Base-by-base conservation (phyloP, 2,113 vertebrate species). In the Rhabdornis inornatus region DNA sequence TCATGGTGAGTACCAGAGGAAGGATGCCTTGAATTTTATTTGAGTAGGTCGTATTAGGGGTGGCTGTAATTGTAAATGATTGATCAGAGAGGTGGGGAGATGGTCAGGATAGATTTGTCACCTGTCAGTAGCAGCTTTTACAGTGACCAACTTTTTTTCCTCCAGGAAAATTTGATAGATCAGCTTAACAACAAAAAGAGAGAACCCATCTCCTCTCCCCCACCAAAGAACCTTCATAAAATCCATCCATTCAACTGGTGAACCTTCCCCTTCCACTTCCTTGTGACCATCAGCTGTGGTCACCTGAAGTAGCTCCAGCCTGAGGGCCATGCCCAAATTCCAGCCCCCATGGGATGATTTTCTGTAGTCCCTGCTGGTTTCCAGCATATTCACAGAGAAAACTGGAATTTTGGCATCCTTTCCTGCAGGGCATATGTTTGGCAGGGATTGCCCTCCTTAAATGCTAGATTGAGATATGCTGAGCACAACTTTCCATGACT, bases 241-340 rank as follows among this genome's bases (percentile, higher is more conserved):
- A 78, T 10, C 28, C 10, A 0, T 30, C 8, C 15, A 39, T 47
- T 40, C 49, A 64, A 2, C 5, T 40, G 24, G 10, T 60, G 27
- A 71, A 19, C 37, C 8, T 17, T 17, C 4, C 3, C 3, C 7
- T 0, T 11, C 28, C 0, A 4, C 15, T 40, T 75, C 27, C 0
- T 1, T 27, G 33, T 8, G 7, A 15, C 37, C 40, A 57, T 56
- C 79, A 93, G 33, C 47, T 75, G 7, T 19, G 13, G 12, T 39
- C 53, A 83, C 25, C 28, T 65, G 47, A 82, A 76, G 19, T 13
- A 75, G 23, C 10, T 42, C 52, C 47, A 55, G 39, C 17, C 15
- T 42, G 23, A 57, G 6, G n/a, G 11, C 39, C 1, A 1, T 50
- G 30, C 14, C 35, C 13, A 3, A 68, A 56, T 21, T 64, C 13